These are phyloP conservation scores for Trididemnum miniatum DNA, from an alignment of 23 tunicate genomes.

Conservation along the genomic window DNA sequence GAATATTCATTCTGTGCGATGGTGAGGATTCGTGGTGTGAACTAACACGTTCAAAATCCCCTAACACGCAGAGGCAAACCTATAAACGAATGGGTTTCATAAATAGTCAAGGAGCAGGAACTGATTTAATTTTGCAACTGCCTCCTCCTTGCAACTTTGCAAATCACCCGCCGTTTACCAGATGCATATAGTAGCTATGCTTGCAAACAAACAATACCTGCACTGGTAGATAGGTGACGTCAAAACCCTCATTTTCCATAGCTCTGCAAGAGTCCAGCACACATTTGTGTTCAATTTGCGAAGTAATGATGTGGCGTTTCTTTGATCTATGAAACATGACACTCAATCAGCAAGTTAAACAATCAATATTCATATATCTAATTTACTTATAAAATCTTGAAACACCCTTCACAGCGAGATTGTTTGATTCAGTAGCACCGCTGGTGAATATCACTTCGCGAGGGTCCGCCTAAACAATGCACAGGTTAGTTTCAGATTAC, in stretches of 20 bases:
- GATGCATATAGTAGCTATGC: too few species aligned
- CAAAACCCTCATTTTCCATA: slow-evolving; percentile 90
- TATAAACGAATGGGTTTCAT: too few species aligned
- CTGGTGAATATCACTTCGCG: slow-evolving; percentile 94
- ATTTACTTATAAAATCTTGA: slow-evolving; percentile 69
- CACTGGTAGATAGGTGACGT: slow-evolving; percentile 91
- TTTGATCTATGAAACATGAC: slow-evolving; percentile 25
- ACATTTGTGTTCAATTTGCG: slow-evolving; percentile 99
- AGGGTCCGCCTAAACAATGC: slow-evolving; percentile 73
- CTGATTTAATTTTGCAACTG: too few species aligned
- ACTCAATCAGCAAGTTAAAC: too few species aligned
- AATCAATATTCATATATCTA: too few species aligned
- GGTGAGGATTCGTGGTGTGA: too few species aligned
- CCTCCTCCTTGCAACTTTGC: too few species aligned
- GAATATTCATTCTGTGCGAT: too few species aligned
- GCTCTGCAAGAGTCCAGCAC: slow-evolving; percentile 97
- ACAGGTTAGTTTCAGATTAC: background rate
- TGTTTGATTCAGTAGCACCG: slow-evolving; percentile 98
- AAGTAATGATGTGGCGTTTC: slow-evolving; percentile 87
- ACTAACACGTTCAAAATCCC: too few species aligned
- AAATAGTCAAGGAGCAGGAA: too few species aligned
- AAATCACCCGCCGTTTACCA: too few species aligned
- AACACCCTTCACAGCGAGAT: slow-evolving; percentile 93
- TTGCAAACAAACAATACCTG: slow-evolving; percentile 11
- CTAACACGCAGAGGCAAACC: too few species aligned